Base-by-base conservation (phyloP, 2,888 invertebrate genomes). In the Acleris emargana region DNA sequence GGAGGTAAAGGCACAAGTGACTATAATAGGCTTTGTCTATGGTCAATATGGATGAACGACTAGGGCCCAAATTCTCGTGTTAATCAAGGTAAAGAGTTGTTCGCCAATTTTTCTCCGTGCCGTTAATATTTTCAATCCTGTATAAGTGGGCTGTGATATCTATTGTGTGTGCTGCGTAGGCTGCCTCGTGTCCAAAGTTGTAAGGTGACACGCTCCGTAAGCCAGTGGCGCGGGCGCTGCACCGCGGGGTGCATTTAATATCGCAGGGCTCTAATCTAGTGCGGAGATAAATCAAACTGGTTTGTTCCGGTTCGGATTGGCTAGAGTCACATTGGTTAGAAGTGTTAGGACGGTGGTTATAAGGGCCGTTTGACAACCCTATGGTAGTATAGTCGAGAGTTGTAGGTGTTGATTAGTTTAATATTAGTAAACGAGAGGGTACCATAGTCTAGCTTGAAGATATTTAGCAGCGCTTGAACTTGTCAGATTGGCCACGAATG, bases 241-340 rank as follows among this genome's bases (percentile, higher is more conserved):
- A 57, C 72, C 68, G 68, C 88, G 77, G 90, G 91, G 89, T 82
- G 88, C 89, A 85, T 89, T 89, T 89, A 89, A 89, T 90, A 91
- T 61, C 66, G 61, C 61, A 66, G 66, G 66, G 66, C 45, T 66
- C 55, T 66, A 66, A 66, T 66, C 66, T 60, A 66, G 43, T 61
- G 38, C 51, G 38, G 57, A 47, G 22, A 57, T 66, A 66, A 66
- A 66, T 66, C 66, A 66, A 57, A 61, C 43, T 22, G 45, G 47
- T 64, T 25, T 38, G 18, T 47, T 25, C 42, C 42, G 54, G 47
- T 55, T 38, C 13, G 32, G 54, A 28, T 50, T 55, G 50, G 54
- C 53, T 38, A 38, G 45, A 43, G 50, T 59, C 54, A 55, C 50
- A 60, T 28, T 49, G 57, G 57, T 32, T 51, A 25, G 22, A 16